Percentiles rank a stretch among this genome's conserved stretches.
phyloP scores from a whole-genome alignment of 2,888 invertebrate species.

The Cephus spinipes region DNA sequence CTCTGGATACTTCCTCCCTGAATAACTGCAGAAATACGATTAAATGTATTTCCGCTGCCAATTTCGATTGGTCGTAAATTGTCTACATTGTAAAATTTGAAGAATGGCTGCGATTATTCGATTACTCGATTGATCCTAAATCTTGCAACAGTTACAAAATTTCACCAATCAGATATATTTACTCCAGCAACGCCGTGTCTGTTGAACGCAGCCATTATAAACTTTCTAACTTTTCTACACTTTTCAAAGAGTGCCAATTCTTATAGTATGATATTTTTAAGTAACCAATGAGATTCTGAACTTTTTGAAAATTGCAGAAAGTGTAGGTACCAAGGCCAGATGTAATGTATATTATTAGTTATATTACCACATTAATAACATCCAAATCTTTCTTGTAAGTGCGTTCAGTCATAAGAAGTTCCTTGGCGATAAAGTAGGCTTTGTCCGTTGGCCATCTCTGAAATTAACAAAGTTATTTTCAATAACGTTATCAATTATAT shows the following conservation, averaged over 20 bases:
- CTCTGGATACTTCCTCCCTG: conserved; percentile 76
- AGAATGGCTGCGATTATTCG: no score
- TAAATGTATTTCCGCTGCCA: no score
- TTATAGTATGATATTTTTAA: no score
- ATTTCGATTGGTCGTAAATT: no score
- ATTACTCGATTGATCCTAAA: no score
- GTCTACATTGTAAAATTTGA: no score
- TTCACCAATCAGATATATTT: neutral
- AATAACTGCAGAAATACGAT: conserved; percentile 73
- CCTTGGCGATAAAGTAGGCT: conserved; percentile 89
- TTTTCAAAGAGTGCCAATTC: no score
- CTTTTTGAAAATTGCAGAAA: no score
- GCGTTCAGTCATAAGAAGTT: conserved; percentile 94
- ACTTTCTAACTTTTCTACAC: neutral
- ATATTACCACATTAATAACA: conserved; percentile 86
- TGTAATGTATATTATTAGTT: conserved; percentile 32
- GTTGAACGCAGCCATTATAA: neutral
- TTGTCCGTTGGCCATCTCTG: conserved; percentile 77
- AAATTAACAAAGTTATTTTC: conserved; percentile 39
- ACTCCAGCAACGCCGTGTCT: no score
- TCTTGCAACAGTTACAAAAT: neutral
- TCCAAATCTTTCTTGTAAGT: conserved; percentile 96
- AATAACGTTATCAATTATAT: neutral
- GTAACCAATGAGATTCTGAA: no score
- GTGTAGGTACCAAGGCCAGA: no score